phyloP scores from a whole-genome alignment of 2,888 invertebrate genomes.

The Amorpha juglandis region DNA sequence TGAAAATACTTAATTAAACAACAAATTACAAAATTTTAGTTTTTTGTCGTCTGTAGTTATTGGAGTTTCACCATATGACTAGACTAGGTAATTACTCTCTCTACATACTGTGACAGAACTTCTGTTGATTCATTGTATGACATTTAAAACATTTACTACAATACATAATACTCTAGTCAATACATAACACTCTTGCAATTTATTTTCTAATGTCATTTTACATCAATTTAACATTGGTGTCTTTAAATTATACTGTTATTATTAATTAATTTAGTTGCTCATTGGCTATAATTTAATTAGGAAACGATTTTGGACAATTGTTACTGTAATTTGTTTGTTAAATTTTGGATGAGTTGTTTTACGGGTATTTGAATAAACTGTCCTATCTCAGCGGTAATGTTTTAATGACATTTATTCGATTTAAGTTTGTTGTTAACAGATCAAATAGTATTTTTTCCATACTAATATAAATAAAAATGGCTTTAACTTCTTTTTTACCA shows the following conservation, averaged over 20 bases:
- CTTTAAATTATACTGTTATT: constrained; percentile 12
- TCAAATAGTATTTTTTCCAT: neutral
- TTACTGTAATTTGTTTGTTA: neutral
- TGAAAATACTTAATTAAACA: too few relatives aligned
- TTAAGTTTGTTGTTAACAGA: neutral
- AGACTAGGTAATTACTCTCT: neutral
- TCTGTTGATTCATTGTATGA: neutral
- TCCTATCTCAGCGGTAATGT: neutral
- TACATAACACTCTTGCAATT: neutral
- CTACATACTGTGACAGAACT: neutral
- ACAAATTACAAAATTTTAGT: neutral
- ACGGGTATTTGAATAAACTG: neutral
- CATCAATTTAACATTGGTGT: neutral
- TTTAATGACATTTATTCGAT: neutral
- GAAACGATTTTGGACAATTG: neutral
- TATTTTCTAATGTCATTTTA: constrained; percentile 9
- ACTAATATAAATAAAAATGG: neutral
- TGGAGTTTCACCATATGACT: neutral
- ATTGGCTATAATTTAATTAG: neutral
- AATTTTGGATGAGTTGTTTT: neutral
- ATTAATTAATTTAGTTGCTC: neutral
- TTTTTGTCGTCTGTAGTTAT: neutral
- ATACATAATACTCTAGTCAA: neutral
- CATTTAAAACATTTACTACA: constrained; percentile 6
- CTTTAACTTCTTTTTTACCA: too few relatives aligned